Evolutionary conservation across 1,140 invertebrate genomes (phyloP), one percentile per base, ranked within the genome.

Genomic region (Aphidius gifuensis): DNA sequence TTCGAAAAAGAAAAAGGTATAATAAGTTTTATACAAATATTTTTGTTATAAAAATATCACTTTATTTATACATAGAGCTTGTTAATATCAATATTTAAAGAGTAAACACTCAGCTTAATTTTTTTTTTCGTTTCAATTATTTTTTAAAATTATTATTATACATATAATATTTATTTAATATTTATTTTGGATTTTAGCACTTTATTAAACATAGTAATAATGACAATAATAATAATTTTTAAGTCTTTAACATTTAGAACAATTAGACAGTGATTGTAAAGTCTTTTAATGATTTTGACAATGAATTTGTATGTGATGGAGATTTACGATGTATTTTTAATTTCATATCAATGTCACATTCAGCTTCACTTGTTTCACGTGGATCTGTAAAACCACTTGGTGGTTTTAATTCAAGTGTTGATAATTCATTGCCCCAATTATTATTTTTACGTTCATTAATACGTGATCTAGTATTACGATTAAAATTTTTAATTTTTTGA

Each of bases 261-360:
- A 75, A 60, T 78, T 73, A 80, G 69, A 80, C 79, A 68, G 78
- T 77, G 71, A 80, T 80, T 62, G 78, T 79, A 67, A 79, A 80
- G 71, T 80, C 79, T 59, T 80, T 78, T 55, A 75, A 74, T 63
- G 77, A 79, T 70, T 79, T 79, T 16, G 76, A 79, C 60, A 80
- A 72, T 58, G 77, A 76, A 62, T 74, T 71, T 39, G 71, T 69
- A 50, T 70, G 59, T 21, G 69, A 65, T 40, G 67, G 62, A 59
- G 67, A 69, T 61, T 74, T 78, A 49, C 72, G 74, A 43, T 79
- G 75, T 23, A 80, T 65, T 62, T 72, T 75, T 5, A 79, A 67
- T 64, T 78, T 77, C 64, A 78, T 74, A 64, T 82, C 79, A 66
- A 81, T 79, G 67, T 82, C 80, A 67, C 80, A 81, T 61, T 82